Evolutionary conservation across 2,888 invertebrate species (phyloP).

Genomic region (Orthosia gothica): DNA sequence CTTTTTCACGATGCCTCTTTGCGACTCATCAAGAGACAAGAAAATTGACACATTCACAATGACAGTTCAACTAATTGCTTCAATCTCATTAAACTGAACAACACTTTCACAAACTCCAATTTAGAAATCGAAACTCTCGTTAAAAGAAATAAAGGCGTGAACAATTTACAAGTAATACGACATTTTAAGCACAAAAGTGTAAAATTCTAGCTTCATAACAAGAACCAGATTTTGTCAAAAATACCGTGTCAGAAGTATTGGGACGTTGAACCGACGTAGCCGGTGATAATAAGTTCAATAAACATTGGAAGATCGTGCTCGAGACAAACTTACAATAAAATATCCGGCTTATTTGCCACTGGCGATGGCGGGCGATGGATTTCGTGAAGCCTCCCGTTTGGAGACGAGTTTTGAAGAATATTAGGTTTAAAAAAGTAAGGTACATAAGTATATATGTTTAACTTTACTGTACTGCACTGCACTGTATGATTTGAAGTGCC

Average conservation of each 20-base stretch:
- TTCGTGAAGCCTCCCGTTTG: slow-evolving; percentile 82
- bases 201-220: slow-evolving; percentile 36
- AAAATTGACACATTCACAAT: not conserved
- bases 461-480: slow-evolving; percentile 4
- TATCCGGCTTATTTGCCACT: slow-evolving; percentile 86
- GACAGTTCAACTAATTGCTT: not conserved
- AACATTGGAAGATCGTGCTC: slow-evolving; percentile 87
- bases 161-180: slow-evolving; percentile 25
- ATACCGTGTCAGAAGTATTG: slow-evolving; percentile 70
- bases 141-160: slow-evolving; percentile 16
- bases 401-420: slow-evolving; percentile 57
- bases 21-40: not conserved
- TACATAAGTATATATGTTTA: not conserved
- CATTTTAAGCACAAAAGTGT: slow-evolving; percentile 44
- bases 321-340: slow-evolving; percentile 86
- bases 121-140: slow-evolving; percentile 32
- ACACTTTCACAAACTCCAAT: slow-evolving; percentile 17
- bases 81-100: slow-evolving; percentile 21
- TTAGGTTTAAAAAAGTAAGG: not conserved
- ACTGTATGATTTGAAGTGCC: not conserved
- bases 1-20: not conserved
- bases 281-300: slow-evolving; percentile 84
- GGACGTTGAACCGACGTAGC: slow-evolving; percentile 87
- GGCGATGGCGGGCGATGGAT: slow-evolving; percentile 75
- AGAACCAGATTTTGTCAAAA: slow-evolving; percentile 67